phyloP scores from a whole-genome alignment of 2,797 vertebrate genomes.

The Sebastes reedi region DNA sequence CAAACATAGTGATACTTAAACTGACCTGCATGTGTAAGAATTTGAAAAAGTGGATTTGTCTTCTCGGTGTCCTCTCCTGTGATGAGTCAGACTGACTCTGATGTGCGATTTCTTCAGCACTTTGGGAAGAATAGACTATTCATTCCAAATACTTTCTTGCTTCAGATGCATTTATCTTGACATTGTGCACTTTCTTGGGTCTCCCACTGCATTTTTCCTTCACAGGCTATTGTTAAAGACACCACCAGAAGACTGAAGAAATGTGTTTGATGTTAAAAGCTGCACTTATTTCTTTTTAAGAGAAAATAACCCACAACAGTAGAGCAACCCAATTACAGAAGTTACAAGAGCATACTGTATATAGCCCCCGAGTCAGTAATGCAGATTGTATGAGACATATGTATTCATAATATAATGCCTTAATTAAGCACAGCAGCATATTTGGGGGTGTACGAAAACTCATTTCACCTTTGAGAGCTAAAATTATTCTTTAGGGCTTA shows the following conservation, averaged over 20 bases:
- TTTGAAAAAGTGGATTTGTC: not conserved
- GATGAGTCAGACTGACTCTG: not conserved
- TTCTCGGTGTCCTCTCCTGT: not conserved
- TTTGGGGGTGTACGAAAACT: not conserved
- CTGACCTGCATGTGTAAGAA: not conserved
- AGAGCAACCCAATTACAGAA: slow-evolving; percentile 13
- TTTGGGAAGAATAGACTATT: not conserved
- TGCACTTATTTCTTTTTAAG: not conserved
- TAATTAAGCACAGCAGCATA: slow-evolving; percentile 30
- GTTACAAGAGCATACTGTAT: slow-evolving; percentile 13
- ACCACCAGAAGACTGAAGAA: not conserved
- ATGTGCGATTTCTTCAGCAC: slow-evolving; percentile 3
- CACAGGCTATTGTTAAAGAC: slow-evolving; percentile 11
- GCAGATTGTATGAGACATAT: slow-evolving; percentile 1
- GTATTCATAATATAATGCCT: slow-evolving; percentile 7
- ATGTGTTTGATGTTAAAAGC: slow-evolving; percentile 31
- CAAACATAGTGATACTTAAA: not conserved
- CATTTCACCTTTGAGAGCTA: slow-evolving; percentile 3
- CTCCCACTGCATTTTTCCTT: not conserved
- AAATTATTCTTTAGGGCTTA: not conserved
- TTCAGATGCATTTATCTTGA: slow-evolving; percentile 21
- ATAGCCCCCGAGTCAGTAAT: slow-evolving; percentile 14
- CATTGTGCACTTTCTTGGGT: not conserved
- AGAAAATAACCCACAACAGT: slow-evolving; percentile 14
- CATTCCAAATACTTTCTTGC: not conserved